These are phyloP conservation scores for Caenorhabditis sulstoni DNA, from an alignment of 2,888 invertebrate genomes.

Conservation along the genomic window DNA sequence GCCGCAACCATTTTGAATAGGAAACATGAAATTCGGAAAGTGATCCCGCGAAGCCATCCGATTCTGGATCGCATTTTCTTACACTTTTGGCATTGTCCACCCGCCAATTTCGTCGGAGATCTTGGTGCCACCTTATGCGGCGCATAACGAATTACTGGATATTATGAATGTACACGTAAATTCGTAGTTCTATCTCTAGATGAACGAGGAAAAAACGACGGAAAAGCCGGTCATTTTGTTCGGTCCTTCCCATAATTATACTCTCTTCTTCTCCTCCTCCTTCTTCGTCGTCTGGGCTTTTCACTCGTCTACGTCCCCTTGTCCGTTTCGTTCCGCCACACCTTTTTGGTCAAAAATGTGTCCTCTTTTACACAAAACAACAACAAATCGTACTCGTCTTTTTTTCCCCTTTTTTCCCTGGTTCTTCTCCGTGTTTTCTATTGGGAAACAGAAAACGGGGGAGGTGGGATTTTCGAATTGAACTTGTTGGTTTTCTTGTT, in stretches of 20 bases:
- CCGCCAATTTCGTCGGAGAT: too few species aligned
- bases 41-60: too few species aligned
- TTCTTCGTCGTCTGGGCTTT: conserved; percentile 7
- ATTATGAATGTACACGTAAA: background rate
- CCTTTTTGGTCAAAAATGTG: conserved; percentile 32
- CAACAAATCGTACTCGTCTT: conserved; percentile 22
- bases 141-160: background rate
- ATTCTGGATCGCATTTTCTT: too few species aligned
- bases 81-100: too few species aligned
- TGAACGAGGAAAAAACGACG: background rate
- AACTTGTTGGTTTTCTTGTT: conserved; percentile 1
- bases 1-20: too few species aligned
- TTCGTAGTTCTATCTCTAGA: background rate
- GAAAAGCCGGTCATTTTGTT: conserved; percentile 31
- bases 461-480: background rate
- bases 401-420: background rate
- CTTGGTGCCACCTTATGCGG: too few species aligned
- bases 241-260: conserved; percentile 40
- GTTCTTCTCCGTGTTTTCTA: background rate
- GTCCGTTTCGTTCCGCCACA: conserved; percentile 42
- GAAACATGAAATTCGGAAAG: too few species aligned
- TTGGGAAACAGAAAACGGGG: background rate
- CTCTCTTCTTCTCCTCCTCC: conserved; percentile 15
- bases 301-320: conserved; percentile 13
- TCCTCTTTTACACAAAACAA: conserved; percentile 9